phyloP scores from a whole-genome alignment of 2,113 vertebrate species.

The Thunnus maccoyii region DNA sequence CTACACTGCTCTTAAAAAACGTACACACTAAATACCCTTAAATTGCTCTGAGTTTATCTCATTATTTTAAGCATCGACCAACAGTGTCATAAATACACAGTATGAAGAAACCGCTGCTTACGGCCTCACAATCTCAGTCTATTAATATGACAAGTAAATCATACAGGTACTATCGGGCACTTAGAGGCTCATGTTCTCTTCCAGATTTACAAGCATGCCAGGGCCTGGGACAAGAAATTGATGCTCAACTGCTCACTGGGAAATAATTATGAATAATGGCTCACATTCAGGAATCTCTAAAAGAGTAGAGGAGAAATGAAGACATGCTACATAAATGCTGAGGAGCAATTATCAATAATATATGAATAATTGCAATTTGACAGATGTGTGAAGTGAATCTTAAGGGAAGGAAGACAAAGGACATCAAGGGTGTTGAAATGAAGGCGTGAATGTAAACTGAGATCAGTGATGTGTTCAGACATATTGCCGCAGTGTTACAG shows the following conservation, averaged over 20 bases:
- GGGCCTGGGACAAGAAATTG: conserved; percentile 12
- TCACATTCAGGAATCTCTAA: conserved; percentile 12
- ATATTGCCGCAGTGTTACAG: not conserved
- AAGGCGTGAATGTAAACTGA: not conserved
- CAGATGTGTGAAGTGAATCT: not conserved
- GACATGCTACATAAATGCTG: not conserved
- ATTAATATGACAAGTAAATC: conserved; percentile 49
- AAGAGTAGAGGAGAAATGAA: not conserved
- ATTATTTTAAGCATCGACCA: conserved; percentile 31
- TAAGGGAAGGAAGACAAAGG: not conserved
- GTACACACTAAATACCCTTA: conserved; percentile 1
- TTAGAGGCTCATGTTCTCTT: conserved; percentile 6
- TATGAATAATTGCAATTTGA: conserved; percentile 9
- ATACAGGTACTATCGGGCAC: not conserved
- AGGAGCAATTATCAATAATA: conserved; percentile 22
- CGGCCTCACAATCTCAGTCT: conserved; percentile 17
- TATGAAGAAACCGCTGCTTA: conserved; percentile 26
- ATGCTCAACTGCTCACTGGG: conserved; percentile 1
- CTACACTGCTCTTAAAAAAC: not conserved
- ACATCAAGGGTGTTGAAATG: not conserved
- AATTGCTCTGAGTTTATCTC: not conserved
- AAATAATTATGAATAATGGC: conserved; percentile 43
- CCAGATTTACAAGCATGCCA: conserved; percentile 32
- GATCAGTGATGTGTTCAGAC: not conserved
- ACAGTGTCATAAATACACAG: conserved; percentile 27